Conservation (phyloP, 2,797 vertebrate species). For the Borostomias antarcticus region DNA sequence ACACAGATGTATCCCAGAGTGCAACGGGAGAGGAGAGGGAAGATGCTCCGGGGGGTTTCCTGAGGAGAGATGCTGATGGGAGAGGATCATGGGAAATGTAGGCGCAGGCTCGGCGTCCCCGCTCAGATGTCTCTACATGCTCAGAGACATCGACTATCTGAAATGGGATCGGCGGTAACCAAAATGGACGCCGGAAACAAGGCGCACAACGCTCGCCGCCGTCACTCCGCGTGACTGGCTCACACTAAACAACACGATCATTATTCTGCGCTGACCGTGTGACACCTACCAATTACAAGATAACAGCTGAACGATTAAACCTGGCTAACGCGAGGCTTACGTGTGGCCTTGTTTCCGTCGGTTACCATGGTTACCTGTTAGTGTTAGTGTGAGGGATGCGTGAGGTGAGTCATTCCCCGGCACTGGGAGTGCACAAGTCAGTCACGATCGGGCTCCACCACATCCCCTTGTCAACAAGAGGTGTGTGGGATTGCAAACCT, state of each 20-base stretch:
- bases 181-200: conserved; percentile 36
- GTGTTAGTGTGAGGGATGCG: conserved; percentile 72
- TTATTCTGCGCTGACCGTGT: neutral
- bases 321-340: conserved; percentile 45
- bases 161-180: neutral
- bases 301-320: conserved; percentile 25
- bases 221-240: neutral
- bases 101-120: conserved; percentile 41
- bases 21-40: conserved; percentile 43
- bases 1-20: conserved; percentile 40
- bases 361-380: conserved; percentile 69
- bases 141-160: conserved; percentile 46
- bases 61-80: conserved; percentile 42
- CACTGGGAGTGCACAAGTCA: conserved; percentile 59
- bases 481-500: conserved; percentile 87
- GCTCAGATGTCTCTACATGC: conserved; percentile 66
- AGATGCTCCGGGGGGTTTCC: conserved; percentile 54
- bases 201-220: conserved; percentile 22
- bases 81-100: conserved; percentile 53
- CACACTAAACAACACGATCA: neutral
- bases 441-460: conserved; percentile 55
- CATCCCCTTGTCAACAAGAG: conserved; percentile 50
- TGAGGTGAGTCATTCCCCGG: conserved; percentile 52
- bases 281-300: neutral
- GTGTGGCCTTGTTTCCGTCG: conserved; percentile 70